These are phyloP conservation scores for Tetheella fluctuosa DNA, from an alignment of 2,888 invertebrate genomes.

Conservation along the genomic window DNA sequence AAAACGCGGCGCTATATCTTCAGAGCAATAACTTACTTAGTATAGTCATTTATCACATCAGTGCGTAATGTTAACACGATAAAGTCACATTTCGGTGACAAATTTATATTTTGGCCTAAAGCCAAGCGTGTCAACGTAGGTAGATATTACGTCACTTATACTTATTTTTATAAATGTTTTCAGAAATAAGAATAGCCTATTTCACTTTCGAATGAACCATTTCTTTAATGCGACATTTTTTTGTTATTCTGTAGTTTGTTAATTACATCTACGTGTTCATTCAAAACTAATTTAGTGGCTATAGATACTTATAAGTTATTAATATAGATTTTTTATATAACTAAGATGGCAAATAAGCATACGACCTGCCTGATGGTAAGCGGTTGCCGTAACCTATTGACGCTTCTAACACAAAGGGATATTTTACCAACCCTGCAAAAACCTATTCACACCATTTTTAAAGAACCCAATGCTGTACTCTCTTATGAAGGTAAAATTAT, in stretches of 20 bases:
- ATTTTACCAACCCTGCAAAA: no score
- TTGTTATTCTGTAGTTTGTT: neutral
- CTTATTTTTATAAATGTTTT: slow-evolving; percentile 12
- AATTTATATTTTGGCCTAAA: slow-evolving; percentile 30
- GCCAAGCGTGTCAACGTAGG: slow-evolving; percentile 29
- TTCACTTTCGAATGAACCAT: neutral
- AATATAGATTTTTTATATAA: no score
- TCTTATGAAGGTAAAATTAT: no score
- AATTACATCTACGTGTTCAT: neutral
- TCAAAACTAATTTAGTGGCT: neutral
- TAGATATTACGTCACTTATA: slow-evolving; percentile 11
- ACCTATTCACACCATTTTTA: no score
- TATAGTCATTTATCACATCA: slow-evolving; percentile 17
- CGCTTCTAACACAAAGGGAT: no score
- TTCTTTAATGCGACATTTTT: neutral
- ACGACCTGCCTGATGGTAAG: no score
- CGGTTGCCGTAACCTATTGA: no score
- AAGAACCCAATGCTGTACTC: no score
- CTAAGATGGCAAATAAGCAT: no score
- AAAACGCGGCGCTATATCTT: slow-evolving; percentile 14
- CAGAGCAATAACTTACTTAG: slow-evolving; percentile 13
- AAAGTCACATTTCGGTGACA: slow-evolving; percentile 30
- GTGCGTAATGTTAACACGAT: slow-evolving; percentile 18
- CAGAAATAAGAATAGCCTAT: neutral
- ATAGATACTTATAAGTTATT: no score